Base-by-base conservation (phyloP, 35 echinoderm and acorn worm species). In the Apostichopus parvimensis region DNA sequence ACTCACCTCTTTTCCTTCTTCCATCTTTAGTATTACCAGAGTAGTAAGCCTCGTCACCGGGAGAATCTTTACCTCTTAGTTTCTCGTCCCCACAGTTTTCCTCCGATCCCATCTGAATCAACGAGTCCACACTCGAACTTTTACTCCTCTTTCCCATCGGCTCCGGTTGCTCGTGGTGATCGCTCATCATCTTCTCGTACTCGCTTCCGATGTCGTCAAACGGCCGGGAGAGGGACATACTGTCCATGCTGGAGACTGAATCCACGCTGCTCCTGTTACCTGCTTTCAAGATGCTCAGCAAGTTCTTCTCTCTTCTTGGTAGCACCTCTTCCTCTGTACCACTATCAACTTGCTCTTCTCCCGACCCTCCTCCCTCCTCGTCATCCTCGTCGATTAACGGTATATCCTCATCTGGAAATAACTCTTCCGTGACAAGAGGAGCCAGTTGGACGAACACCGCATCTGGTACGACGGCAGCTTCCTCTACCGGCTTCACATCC, bases 121-220 rank as follows among this genome's bases (percentile, higher is more conserved):
- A 76, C 24, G 89, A 91, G 71, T 91, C 89, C 8, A 59, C 61
- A 68, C 72, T 78, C 12, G 89, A 91, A 77, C 52, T 77, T 14
- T 90, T 72, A 91, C 77, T 91, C 57, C 24, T 58, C n/a, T 14
- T 79, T 26, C 58, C 66, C 22, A 73, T 75, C 34, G 77, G 64
- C 9, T 66, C 53, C 4, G 73, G 59, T 13, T 64, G 57, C 21
- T 79, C 83, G 4, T 77, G 77, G 79, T 94, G 93, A 62, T 92
- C 95, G 54, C 17, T 86, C 87, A 89, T 88, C 73, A 94, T 89
- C 64, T 56, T 87, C 26, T 83, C 25, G 76, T 97, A 97, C 87
- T 97, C 95, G 53, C 79, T 71, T 1, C 76, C 70, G 71, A 97
- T 97, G 25, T 97, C 95, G 12, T 97, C 95, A 87, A 97, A 97